Conservation (phyloP, 2,797 vertebrate species). For the Mormyrus proboscirostris region DNA sequence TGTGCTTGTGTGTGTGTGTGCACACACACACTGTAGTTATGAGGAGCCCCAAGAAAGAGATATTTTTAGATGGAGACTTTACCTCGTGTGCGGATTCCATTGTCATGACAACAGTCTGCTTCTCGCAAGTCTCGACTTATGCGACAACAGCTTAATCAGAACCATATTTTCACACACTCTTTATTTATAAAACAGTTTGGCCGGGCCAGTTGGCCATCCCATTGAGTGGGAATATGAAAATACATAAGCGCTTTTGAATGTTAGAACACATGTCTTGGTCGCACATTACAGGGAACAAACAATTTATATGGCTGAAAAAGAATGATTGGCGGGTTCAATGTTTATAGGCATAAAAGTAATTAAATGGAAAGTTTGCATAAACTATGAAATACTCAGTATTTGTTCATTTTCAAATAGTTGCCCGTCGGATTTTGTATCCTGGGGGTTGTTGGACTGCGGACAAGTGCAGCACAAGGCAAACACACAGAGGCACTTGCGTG, state of each 20-base stretch:
- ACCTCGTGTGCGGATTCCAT: slow-evolving; percentile 22
- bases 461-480: neutral
- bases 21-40: neutral
- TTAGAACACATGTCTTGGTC: neutral
- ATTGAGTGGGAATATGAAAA: slow-evolving; percentile 1
- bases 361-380: slow-evolving; percentile 4
- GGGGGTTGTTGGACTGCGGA: neutral
- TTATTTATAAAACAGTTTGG: slow-evolving; percentile 9
- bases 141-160: slow-evolving; percentile 26
- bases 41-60: slow-evolving; percentile 11
- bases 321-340: slow-evolving; percentile 4
- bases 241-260: neutral
- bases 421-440: neutral
- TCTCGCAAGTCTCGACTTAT: neutral
- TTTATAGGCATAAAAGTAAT: neutral
- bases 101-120: slow-evolving; percentile 25
- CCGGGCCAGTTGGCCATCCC: slow-evolving; percentile 4
- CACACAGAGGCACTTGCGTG: neutral
- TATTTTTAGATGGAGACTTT: slow-evolving; percentile 29
- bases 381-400: neutral
- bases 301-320: neutral
- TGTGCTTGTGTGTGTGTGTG: neutral
- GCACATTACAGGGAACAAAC: slow-evolving; percentile 4
- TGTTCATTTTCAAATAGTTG: neutral
- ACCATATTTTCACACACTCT: slow-evolving; percentile 16